Evolutionary conservation across 2,888 invertebrate species (phyloP).

Genomic region (Chaetogeoica ovagalla): DNA sequence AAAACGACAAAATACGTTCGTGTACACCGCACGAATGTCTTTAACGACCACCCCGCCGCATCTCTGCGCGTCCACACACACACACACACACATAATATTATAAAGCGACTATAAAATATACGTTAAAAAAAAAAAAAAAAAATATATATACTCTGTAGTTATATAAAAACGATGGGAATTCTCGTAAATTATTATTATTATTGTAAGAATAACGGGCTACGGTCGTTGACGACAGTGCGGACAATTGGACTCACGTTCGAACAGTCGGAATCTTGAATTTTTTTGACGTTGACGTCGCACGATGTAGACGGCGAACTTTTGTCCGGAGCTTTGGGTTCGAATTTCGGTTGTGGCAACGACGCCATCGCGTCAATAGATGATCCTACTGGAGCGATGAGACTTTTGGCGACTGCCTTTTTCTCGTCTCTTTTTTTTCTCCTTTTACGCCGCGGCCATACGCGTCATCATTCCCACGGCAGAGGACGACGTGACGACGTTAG

Average conservation of each 20-base stretch:
- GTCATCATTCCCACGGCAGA: conserved; percentile 17
- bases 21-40: too few relatives aligned
- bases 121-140: too few relatives aligned
- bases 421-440: too few relatives aligned
- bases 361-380: conserved; percentile 16
- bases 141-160: too few relatives aligned
- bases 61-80: too few relatives aligned
- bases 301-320: conserved; percentile 27
- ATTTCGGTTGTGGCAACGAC: conserved; percentile 43
- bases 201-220: too few relatives aligned
- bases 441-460: conserved; percentile 17
- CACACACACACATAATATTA: too few relatives aligned
- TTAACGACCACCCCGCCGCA: too few relatives aligned
- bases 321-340: conserved; percentile 47
- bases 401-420: background rate
- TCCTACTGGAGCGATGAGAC: background rate
- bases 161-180: too few relatives aligned
- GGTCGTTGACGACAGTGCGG: too few relatives aligned
- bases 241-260: conserved; percentile 51
- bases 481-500: background rate
- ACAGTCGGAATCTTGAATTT: conserved; percentile 42
- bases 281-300: conserved; percentile 34
- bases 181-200: too few relatives aligned
- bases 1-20: background rate
- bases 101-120: too few relatives aligned